phyloP scores from a whole-genome alignment of 1,140 invertebrate species.

The Ctenoplectra terminalis region DNA sequence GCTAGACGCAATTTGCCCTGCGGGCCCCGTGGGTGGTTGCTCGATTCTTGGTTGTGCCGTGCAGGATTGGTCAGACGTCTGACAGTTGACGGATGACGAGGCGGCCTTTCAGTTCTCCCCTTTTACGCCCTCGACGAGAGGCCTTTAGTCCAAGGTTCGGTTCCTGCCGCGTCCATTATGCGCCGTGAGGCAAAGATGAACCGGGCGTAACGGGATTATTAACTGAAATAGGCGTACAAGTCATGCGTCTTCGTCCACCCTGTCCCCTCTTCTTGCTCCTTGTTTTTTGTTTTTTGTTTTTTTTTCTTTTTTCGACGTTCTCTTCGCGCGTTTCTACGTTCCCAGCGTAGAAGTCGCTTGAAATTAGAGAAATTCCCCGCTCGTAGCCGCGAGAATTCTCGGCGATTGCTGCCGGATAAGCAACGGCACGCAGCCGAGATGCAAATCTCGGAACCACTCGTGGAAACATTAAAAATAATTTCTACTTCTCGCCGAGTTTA shows the following conservation, averaged over 20 bases:
- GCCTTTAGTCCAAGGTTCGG: constrained; percentile 49
- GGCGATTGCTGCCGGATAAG: constrained; percentile 47
- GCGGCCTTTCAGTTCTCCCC: constrained; percentile 76
- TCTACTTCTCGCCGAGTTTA: constrained; percentile 32
- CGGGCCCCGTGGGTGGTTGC: constrained; percentile 76
- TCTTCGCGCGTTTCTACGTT: neutral
- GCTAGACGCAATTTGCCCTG: constrained; percentile 70
- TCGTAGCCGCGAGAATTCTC: constrained; percentile 45
- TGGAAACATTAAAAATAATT: constrained; percentile 53
- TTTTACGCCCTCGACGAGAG: constrained; percentile 68
- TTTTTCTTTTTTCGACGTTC: neutral
- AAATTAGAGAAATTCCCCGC: constrained; percentile 55
- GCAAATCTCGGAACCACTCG: constrained; percentile 36
- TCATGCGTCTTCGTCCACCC: constrained; percentile 46
- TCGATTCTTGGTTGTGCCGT: constrained; percentile 72
- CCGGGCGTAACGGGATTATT: constrained; percentile 75
- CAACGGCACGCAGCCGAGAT: constrained; percentile 45
- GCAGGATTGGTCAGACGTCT: constrained; percentile 80
- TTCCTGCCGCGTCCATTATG: constrained; percentile 71
- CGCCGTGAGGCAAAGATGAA: constrained; percentile 58
- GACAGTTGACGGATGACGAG: constrained; percentile 83
- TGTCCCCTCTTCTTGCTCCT: neutral
- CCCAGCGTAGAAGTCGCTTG: constrained; percentile 7
- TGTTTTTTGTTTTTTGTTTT: neutral
- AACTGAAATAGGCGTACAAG: constrained; percentile 73